Base-by-base conservation (phyloP, 2,888 invertebrate genomes). In the Stenodema calcarata region DNA sequence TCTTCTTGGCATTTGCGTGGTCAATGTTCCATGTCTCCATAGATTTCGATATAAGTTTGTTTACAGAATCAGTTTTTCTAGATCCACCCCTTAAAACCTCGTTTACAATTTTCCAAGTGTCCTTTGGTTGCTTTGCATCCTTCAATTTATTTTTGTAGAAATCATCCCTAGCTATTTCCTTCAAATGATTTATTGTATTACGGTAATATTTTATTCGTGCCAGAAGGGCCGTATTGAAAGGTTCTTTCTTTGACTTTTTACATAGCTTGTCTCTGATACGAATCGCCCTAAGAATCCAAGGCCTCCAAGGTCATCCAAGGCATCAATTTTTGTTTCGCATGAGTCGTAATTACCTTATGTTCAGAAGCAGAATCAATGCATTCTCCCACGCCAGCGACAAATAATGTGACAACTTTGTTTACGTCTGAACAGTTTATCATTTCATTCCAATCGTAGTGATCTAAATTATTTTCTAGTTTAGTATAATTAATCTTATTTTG, bases 251-350 rank as follows among this genome's bases (percentile, higher is more conserved):
- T n/a, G n/a, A n/a, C n/a, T n/a, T n/a, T n/a, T n/a, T n/a, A n/a
- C n/a, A 78, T 16, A 78, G n/a, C 18, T 78, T 78, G 78, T 78
- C 78, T 42, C 78, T 78, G 4, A 42, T 78, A 1, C 78, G n/a
- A 12, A 78, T 78, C 4, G 78, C 42, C 1, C 78, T 2, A 18
- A 78, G 78, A 9, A 78, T 78, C 16, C 44, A 42, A 23, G 41
- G 4, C 35, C n/a, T n/a, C n/a, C n/a, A n/a, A n/a, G n/a, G 78
- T 78, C 18, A 78, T 42, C 42, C 44, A 78, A 4, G 78, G 78
- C n/a, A n/a, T 78, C 41, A 78, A 14, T 42, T 78, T 78, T 23
- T 41, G 42, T 44, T 78, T 78, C 18, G 78, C 41, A 78, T 78
- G 78, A 18, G 78, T 3, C 0, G 35, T 6, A 42, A 35, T 12